Evolutionary conservation across 2,113 vertebrate species (phyloP).

Genomic region (Melospiza melodia): DNA sequence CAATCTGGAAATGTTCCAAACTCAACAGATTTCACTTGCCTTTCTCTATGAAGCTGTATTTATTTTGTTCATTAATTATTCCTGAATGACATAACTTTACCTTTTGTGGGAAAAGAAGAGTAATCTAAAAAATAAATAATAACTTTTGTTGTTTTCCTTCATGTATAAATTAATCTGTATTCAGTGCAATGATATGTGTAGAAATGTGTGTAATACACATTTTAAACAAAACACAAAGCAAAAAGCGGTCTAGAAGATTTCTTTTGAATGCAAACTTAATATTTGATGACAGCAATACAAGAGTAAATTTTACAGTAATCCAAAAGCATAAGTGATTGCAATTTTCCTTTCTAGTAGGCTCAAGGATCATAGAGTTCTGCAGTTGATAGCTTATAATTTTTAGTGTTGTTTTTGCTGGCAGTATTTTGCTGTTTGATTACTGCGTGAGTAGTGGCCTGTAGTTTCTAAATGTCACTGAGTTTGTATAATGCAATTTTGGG

Average conservation of each 20-base stretch:
- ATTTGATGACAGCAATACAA: background rate
- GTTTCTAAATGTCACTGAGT: constrained; percentile 21
- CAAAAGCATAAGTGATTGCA: background rate
- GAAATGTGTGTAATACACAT: background rate
- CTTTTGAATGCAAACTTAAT: background rate
- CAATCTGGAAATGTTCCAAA: constrained; percentile 17
- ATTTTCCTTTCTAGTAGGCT: background rate
- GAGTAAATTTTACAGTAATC: background rate
- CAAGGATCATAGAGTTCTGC: background rate
- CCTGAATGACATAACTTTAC: background rate
- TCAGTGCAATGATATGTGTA: background rate
- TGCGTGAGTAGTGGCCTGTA: background rate
- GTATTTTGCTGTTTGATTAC: background rate
- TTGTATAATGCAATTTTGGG: background rate
- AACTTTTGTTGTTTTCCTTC: background rate
- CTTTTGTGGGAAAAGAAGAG: background rate
- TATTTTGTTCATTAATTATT: background rate
- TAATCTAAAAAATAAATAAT: background rate
- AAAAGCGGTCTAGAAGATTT: background rate
- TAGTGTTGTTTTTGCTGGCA: background rate
- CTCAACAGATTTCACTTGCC: background rate
- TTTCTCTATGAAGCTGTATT: background rate
- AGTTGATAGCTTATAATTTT: background rate
- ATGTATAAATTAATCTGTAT: background rate
- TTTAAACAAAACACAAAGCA: background rate